Evolutionary conservation across 1,140 invertebrate species (phyloP), one percentile per base, ranked within the genome.

Genomic region (Ooceraea biroi): DNA sequence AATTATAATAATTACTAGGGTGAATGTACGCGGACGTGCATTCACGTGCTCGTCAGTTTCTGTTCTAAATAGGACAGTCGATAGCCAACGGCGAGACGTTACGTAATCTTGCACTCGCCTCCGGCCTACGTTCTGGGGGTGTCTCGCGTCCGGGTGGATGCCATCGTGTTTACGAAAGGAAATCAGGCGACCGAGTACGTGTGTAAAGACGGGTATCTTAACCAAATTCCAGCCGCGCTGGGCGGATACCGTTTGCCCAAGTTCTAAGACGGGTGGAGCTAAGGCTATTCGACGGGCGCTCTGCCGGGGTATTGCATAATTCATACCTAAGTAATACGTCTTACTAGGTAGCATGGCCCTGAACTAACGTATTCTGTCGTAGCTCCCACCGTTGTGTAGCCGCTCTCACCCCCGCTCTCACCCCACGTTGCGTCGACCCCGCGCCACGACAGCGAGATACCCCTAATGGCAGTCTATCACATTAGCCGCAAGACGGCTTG

Each of bases 241-340:
- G 50, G 84, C 77, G 77, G 71, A 77, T 63, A 80, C 63, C 83
- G 89, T 90, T 90, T 88, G 82, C 83, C 83, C 19, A 87, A 87
- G 82, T 89, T 83, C 87, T 88, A 88, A 88, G 85, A 87, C 61
- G 76, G 61, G 57, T 77, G 57, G 69, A 84, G 82, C 74, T 82
- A 72, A 86, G 87, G 73, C 88, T 90, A 88, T 88, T 91, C 80
- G 85, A 72, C 77, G 87, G 86, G 66, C 84, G 85, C 86, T 36
- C 36, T 90, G 88, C 83, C 68, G 76, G 89, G 87, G 73, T 85
- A 72, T 85, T 92, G 85, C 89, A 93, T 93, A 93, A 93, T 93
- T 93, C 91, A 93, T 91, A 91, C 86, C 89, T 88, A 90, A 92
- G 91, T 93, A 93, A 93, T 93, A 93, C 91, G 90, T 92, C 92